Evolutionary conservation across 2,797 vertebrate genomes (phyloP).

Genomic region (Gallinago solitaria): DNA sequence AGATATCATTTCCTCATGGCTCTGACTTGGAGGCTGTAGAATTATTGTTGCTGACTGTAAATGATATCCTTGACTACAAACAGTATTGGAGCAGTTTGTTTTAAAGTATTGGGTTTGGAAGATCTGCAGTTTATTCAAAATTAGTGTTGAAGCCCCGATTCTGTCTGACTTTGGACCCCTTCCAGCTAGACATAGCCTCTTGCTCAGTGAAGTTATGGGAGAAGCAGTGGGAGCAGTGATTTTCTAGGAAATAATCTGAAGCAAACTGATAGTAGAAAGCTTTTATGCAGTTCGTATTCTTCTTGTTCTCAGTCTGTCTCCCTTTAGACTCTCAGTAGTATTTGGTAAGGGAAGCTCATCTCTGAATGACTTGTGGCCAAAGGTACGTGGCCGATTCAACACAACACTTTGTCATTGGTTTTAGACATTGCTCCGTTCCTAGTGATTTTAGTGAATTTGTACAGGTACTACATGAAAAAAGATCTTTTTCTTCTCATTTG

Average conservation of each 20-base stretch:
- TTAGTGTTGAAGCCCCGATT: neutral
- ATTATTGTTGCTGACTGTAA: slow-evolving; percentile 10
- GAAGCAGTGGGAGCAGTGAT: neutral
- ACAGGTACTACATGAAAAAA: neutral
- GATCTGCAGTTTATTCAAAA: neutral
- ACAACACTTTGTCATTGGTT: accelerated
- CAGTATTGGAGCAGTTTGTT: neutral
- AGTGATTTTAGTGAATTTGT: neutral
- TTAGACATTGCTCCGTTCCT: neutral
- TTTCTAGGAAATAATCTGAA: neutral
- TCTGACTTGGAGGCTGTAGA: neutral
- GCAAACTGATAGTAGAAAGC: neutral
- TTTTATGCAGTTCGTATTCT: neutral
- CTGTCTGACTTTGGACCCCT: neutral
- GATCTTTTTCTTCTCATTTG: neutral
- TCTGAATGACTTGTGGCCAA: neutral
- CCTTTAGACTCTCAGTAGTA: neutral
- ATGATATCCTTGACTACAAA: neutral
- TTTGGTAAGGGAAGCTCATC: neutral
- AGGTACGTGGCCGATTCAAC: neutral
- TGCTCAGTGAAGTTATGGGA: neutral
- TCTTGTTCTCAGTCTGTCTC: neutral
- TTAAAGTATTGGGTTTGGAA: neutral
- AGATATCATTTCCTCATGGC: neutral
- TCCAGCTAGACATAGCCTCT: neutral